These are phyloP conservation scores for Alentia gelatinosa DNA, from an alignment of 2,888 invertebrate species.

Conservation along the genomic window DNA sequence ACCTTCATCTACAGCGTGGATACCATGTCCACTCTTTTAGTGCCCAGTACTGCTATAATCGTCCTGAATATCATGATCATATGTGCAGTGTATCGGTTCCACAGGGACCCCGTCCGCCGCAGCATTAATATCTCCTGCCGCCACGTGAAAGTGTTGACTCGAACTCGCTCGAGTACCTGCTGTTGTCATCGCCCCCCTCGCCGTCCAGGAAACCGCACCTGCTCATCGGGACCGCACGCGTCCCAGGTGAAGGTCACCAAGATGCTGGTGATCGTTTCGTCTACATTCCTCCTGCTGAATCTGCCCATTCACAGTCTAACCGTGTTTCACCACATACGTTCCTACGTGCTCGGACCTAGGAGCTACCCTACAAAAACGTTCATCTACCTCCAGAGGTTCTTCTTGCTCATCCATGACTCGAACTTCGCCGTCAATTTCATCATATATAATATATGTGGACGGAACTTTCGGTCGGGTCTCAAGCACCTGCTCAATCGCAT, in stretches of 20 bases:
- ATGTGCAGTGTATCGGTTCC: not conserved
- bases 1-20: constrained; percentile 42
- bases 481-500: not conserved
- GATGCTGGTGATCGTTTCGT: constrained; percentile 48
- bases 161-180: not conserved
- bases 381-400: constrained; percentile 34
- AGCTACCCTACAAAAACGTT: not conserved
- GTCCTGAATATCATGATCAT: constrained; percentile 54
- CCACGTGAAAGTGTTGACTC: not conserved
- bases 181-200: not conserved
- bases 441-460: constrained; percentile 21
- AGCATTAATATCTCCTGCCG: not conserved
- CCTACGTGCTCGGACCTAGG: not conserved
- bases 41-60: constrained; percentile 27
- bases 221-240: not conserved
- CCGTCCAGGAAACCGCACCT: not conserved
- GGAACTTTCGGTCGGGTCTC: constrained; percentile 25
- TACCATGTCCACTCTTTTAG: constrained; percentile 23
- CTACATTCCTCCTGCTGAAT: constrained; percentile 46
- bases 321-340: constrained; percentile 31
- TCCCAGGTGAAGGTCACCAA: constrained; percentile 49
- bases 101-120: not conserved
- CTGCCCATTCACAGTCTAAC: constrained; percentile 48
- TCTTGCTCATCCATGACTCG: constrained; percentile 41
- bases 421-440: constrained; percentile 48